Base-by-base conservation (phyloP, 2,888 invertebrate genomes). In the Rhamphomyia laevipes region DNA sequence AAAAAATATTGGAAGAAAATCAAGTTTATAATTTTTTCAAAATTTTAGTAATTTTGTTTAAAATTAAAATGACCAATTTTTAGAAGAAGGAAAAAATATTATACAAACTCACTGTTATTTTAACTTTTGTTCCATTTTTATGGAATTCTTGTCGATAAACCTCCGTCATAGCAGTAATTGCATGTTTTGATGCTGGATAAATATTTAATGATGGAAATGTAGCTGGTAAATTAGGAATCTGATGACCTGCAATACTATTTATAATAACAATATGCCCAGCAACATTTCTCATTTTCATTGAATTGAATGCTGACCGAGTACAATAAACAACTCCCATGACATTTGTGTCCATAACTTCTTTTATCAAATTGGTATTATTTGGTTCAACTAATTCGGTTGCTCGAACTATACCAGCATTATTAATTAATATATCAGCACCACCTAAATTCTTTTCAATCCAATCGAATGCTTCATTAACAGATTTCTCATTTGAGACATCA, bases 391-490 rank as follows among this genome's bases (percentile, higher is more conserved):
- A 45, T 4, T 44, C 23, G 0, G 51, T 50, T 0, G 40, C 0
- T 1, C 55, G 57, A 0, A 50, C 4, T 1, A 64, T 55, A 4
- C 67, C 66, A 1, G 80, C 80, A 59, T 78, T 78, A 57, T 81
- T 81, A 1, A 81, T 60, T 44, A 79, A 65, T 0, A 81, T 71
- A 62, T 78, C 76, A 11, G 75, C 67, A 1, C 76, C 75, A 0
- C 78, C 79, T 1, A 75, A 57, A 1, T 71, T 61, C 18, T 64
- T 55, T 6, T 75, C 71, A 43, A 76, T 69, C 65, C 67, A 70
- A 30, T 63, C 58, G 58, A 81, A 80, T 15, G 74, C 70, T 1
- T 61, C 61, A 40, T 73, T 55, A 35, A 81, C 74, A 3, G 78
- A 73, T 2, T 73, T 67, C 56, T 78, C 77, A 13, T 72, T 67